Evolutionary conservation across 1,140 invertebrate species (phyloP).

Genomic region (Pseudobourletiella spinata): DNA sequence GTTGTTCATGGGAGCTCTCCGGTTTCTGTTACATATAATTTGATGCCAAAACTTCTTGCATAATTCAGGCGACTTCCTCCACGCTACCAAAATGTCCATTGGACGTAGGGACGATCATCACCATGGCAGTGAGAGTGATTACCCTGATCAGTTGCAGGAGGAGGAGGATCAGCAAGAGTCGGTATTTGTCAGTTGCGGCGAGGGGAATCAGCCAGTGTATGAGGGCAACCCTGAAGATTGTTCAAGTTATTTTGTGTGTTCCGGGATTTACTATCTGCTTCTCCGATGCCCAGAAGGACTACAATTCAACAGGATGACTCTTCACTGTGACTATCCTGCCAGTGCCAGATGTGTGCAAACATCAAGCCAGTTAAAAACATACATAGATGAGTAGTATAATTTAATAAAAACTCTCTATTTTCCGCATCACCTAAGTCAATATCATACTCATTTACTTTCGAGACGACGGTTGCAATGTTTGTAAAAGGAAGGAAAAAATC

Average conservation of each 20-base stretch:
- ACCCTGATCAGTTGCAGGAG: background rate
- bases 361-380: too few species aligned
- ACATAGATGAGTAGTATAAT: too few species aligned
- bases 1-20: too few species aligned
- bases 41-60: background rate
- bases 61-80: background rate
- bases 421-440: too few species aligned
- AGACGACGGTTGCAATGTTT: too few species aligned
- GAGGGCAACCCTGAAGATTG: background rate
- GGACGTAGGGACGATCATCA: too few species aligned
- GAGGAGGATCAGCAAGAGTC: background rate
- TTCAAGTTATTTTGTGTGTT: background rate
- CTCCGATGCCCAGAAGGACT: background rate
- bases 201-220: background rate
- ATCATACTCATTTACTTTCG: too few species aligned
- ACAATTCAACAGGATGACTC: background rate
- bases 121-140: background rate
- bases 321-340: background rate
- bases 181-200: background rate
- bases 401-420: too few species aligned
- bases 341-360: conserved; percentile 1
- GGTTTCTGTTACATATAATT: background rate
- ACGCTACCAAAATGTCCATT: background rate
- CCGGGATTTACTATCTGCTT: background rate
- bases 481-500: too few species aligned